These are phyloP conservation scores for Diplodus sargus DNA, from an alignment of 2,797 vertebrate genomes.

Conservation along the genomic window DNA sequence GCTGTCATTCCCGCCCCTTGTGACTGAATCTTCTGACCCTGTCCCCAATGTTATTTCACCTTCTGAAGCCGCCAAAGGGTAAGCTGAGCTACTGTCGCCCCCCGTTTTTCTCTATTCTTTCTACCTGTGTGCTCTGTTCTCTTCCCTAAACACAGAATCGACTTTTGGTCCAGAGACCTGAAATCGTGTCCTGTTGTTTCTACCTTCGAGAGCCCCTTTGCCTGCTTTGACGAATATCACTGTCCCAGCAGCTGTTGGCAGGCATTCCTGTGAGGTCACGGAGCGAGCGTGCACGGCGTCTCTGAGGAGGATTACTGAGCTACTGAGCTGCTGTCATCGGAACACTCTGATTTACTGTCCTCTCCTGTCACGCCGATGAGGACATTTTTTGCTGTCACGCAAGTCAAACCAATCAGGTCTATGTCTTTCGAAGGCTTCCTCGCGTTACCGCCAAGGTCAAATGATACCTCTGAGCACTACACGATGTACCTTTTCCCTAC, in stretches of 20 bases:
- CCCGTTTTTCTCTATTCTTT: constrained; percentile 16
- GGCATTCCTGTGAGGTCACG: constrained; percentile 74
- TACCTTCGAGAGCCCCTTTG: constrained; percentile 37
- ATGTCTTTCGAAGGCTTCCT: constrained; percentile 12
- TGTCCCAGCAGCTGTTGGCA: constrained; percentile 72
- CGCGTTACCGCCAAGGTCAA: constrained; percentile 33
- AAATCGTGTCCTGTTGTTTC: constrained; percentile 29
- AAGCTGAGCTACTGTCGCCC: constrained; percentile 23
- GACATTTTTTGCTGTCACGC: constrained; percentile 36
- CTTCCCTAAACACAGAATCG: constrained; percentile 4
- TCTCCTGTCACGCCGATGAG: constrained; percentile 36
- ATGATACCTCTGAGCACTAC: background rate
- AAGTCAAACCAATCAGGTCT: constrained; percentile 16
- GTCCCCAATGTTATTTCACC: constrained; percentile 54
- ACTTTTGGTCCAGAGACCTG: constrained; percentile 1
- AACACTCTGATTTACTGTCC: constrained; percentile 62
- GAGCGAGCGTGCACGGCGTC: constrained; percentile 32
- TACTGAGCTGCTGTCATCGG: constrained; percentile 55
- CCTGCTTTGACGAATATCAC: constrained; percentile 50
- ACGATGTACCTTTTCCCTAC: constrained; percentile 8
- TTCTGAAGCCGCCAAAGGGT: constrained; percentile 12
- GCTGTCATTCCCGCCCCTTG: constrained; percentile 58
- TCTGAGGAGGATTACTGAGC: constrained; percentile 59
- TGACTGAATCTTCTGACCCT: constrained; percentile 64
- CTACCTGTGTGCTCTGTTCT: background rate